Percentiles rank a stretch among this genome's conserved stretches.
These are phyloP conservation scores for Argyra leucocephala DNA, from an alignment of 2,888 invertebrate genomes.

Conservation along the genomic window DNA sequence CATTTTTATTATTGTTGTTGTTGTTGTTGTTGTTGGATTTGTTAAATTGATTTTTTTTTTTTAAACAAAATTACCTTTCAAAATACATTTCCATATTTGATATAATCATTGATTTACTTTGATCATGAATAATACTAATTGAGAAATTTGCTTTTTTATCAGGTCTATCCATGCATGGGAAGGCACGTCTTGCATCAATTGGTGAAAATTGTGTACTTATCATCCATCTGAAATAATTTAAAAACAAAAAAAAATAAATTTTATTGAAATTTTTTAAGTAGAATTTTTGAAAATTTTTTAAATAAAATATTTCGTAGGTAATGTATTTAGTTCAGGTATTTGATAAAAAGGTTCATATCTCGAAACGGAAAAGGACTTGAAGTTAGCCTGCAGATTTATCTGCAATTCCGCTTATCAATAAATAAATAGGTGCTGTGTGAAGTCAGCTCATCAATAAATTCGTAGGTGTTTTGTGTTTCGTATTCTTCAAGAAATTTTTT, in stretches of 20 bases:
- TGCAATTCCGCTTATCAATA: no score
- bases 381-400: no score
- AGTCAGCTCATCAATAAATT: no score
- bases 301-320: no score
- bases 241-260: not conserved
- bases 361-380: no score
- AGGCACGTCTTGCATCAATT: slow-evolving; percentile 67
- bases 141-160: slow-evolving; percentile 67
- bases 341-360: no score
- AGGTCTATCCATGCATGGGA: slow-evolving; percentile 84
- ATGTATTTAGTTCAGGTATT: no score
- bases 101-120: slow-evolving; percentile 41
- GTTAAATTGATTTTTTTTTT: not conserved
- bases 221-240: slow-evolving; percentile 54
- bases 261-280: no score
- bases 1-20: not conserved
- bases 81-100: slow-evolving; percentile 56
- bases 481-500: no score
- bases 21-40: not conserved
- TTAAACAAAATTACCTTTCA: slow-evolving; percentile 30
- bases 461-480: no score
- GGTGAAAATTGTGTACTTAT: slow-evolving; percentile 73
- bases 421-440: no score
- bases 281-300: no score
- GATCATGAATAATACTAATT: slow-evolving; percentile 54